phyloP scores from a whole-genome alignment of 35 echinoderm and acorn worm species.

The Holothuria glaberrima region DNA sequence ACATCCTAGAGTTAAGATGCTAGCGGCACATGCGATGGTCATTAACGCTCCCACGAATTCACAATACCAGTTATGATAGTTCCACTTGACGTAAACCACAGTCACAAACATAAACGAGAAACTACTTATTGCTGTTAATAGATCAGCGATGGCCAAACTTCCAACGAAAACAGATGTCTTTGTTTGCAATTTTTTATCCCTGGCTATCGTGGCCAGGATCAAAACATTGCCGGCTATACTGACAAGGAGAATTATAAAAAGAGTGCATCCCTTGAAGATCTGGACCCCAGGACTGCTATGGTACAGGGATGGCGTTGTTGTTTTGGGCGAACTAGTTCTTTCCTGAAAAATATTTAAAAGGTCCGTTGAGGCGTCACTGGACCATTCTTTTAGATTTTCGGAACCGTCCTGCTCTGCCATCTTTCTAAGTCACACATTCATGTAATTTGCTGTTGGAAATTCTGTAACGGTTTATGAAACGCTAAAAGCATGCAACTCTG shows the following conservation, averaged over 20 bases:
- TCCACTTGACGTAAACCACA: slow-evolving; percentile 59
- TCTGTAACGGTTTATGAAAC: too few relatives aligned
- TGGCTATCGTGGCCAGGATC: slow-evolving; percentile 64
- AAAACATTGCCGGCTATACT: slow-evolving; percentile 70
- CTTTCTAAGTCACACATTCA: too few relatives aligned
- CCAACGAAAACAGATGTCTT: slow-evolving; percentile 79
- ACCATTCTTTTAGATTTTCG: too few relatives aligned
- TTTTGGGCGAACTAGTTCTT: neutral
- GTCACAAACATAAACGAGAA: slow-evolving; percentile 69
- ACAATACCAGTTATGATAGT: slow-evolving; percentile 54
- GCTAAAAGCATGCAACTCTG: too few relatives aligned
- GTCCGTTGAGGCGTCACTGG: neutral
- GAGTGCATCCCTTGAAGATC: slow-evolving; percentile 22
- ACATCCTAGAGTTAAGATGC: slow-evolving; percentile 68
- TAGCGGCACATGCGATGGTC: slow-evolving; percentile 49
- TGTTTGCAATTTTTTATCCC: slow-evolving; percentile 50
- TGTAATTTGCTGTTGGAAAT: too few relatives aligned
- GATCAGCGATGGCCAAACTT: slow-evolving; percentile 74
- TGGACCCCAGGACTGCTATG: neutral
- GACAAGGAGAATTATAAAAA: slow-evolving; percentile 63
- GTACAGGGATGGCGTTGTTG: neutral
- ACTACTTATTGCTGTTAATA: slow-evolving; percentile 52
- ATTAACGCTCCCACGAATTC: slow-evolving; percentile 38
- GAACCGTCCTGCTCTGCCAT: too few relatives aligned
- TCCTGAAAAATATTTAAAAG: neutral